These are phyloP conservation scores for Cettia cetti DNA, from an alignment of 2,113 vertebrate genomes.

Conservation along the genomic window DNA sequence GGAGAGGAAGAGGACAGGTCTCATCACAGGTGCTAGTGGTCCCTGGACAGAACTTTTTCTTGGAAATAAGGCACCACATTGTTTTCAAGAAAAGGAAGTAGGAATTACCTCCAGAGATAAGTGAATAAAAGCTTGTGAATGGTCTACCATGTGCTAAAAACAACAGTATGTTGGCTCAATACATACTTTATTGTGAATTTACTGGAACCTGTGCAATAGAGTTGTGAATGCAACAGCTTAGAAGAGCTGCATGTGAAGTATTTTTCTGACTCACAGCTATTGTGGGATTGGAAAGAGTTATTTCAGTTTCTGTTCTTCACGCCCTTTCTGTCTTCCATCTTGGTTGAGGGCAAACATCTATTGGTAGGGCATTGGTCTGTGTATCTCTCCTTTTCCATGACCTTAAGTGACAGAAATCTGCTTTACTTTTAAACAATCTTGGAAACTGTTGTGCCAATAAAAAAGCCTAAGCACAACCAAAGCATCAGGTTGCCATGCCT, in stretches of 20 bases:
- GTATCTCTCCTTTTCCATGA: neutral
- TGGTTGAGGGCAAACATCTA: neutral
- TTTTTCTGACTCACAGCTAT: neutral
- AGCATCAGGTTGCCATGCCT: neutral
- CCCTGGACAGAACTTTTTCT: neutral
- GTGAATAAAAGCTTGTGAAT: neutral
- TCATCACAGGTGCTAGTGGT: neutral
- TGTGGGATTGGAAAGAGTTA: neutral
- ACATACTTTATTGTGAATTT: neutral
- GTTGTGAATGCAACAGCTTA: neutral
- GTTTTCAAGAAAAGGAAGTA: neutral
- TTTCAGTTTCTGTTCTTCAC: neutral
- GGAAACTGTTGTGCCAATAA: neutral
- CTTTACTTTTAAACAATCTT: neutral
- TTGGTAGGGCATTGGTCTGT: neutral
- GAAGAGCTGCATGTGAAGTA: neutral
- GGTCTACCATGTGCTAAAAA: neutral
- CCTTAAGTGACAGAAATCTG: neutral
- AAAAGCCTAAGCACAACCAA: neutral
- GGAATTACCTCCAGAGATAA: neutral
- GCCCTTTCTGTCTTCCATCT: neutral
- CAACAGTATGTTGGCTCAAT: neutral
- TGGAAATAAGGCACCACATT: neutral
- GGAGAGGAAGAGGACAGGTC: neutral
- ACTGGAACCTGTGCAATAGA: neutral